phyloP scores from a whole-genome alignment of 1,140 invertebrate species.

The Oreohelix idahoensis region DNA sequence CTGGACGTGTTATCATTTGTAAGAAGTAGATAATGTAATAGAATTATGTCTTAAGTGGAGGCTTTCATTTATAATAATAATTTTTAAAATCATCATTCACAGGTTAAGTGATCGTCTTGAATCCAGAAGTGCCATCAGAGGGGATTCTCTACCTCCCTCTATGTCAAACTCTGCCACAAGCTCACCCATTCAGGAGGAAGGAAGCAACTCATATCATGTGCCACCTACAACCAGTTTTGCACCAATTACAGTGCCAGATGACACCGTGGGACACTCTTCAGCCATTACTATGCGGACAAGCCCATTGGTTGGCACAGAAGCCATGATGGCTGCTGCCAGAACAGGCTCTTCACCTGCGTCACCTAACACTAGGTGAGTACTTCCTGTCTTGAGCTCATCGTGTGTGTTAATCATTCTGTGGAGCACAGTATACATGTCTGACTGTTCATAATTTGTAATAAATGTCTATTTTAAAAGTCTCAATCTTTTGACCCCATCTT shows the following conservation, averaged over 20 bases:
- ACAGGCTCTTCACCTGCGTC: constrained; percentile 58
- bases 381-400: too few relatives aligned
- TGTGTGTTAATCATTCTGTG: too few relatives aligned
- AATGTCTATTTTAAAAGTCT: too few relatives aligned
- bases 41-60: too few relatives aligned
- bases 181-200: constrained; percentile 66
- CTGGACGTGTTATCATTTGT: too few relatives aligned
- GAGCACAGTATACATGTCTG: too few relatives aligned
- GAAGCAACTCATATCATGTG: constrained; percentile 51
- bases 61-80: constrained; percentile 18
- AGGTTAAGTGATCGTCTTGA: constrained; percentile 63
- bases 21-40: too few relatives aligned
- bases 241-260: constrained; percentile 59
- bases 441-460: too few relatives aligned
- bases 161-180: constrained; percentile 62
- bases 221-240: constrained; percentile 54
- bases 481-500: too few relatives aligned
- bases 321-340: constrained; percentile 47
- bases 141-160: constrained; percentile 64
- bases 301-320: constrained; percentile 53
- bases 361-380: constrained; percentile 34
- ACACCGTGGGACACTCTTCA: constrained; percentile 50
- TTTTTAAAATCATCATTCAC: constrained; percentile 8
- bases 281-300: constrained; percentile 35
- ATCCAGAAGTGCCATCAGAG: constrained; percentile 52